A percentile compares a stretch with the other conserved stretches of the same genome.
These are phyloP conservation scores for Microtus montanus DNA, from an alignment of 2,113 vertebrate species.

Conservation along the genomic window DNA sequence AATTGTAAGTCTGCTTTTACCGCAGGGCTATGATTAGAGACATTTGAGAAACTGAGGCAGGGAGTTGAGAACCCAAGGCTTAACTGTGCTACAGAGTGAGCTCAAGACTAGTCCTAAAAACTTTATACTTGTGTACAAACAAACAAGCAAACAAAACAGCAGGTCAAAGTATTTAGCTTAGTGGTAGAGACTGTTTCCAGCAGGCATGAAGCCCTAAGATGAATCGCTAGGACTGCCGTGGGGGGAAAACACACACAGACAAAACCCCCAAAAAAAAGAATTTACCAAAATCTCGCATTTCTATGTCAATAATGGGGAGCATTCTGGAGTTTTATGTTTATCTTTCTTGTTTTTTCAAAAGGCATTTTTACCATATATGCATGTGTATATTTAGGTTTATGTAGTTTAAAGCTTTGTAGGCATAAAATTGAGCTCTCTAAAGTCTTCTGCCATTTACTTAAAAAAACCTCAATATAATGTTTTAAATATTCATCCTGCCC, in stretches of 20 bases:
- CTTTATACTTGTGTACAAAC: background rate
- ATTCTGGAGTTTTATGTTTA: conserved; percentile 22
- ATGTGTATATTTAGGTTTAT: background rate
- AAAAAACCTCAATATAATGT: background rate
- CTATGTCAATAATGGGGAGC: background rate
- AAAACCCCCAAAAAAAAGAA: background rate
- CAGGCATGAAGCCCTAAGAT: background rate
- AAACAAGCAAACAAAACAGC: background rate
- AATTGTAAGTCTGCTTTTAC: background rate
- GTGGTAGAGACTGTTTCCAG: background rate
- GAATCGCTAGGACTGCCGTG: background rate
- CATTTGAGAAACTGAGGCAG: background rate
- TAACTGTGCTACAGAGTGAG: background rate
- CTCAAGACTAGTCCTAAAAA: background rate
- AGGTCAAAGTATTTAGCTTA: background rate
- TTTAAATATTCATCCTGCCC: background rate
- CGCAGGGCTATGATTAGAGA: background rate
- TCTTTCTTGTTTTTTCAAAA: background rate
- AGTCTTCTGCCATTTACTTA: background rate
- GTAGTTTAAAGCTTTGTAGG: conserved; percentile 41
- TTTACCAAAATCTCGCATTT: background rate
- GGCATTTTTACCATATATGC: background rate
- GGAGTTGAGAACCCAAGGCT: background rate
- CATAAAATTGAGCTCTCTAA: background rate
- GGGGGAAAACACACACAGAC: no score